These are phyloP conservation scores for Megaceryle maxima DNA, from an alignment of 2,113 vertebrate species.

Conservation along the genomic window DNA sequence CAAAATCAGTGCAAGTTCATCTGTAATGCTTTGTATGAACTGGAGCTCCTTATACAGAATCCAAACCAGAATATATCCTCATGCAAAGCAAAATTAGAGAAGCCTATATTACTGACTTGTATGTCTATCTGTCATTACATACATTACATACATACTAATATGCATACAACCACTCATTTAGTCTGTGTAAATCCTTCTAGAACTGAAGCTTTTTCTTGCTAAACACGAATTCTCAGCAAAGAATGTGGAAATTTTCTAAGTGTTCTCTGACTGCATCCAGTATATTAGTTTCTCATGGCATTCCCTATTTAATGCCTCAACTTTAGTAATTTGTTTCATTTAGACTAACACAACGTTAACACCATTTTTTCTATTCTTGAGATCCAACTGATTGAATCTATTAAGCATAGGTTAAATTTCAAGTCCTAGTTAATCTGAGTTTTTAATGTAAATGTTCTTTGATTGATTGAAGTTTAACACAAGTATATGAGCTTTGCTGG, in stretches of 20 bases:
- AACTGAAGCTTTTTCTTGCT: background rate
- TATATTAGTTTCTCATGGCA: fast-evolving
- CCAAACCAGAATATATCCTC: background rate
- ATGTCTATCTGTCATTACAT: background rate
- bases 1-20: background rate
- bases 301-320: background rate
- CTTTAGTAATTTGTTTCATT: background rate
- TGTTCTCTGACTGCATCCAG: background rate
- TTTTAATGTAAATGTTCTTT: background rate
- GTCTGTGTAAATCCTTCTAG: background rate
- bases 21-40: background rate
- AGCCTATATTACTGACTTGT: background rate
- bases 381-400: background rate
- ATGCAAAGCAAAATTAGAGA: background rate
- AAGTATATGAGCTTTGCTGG: background rate
- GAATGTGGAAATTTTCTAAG: background rate
- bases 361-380: background rate
- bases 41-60: background rate
- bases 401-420: background rate
- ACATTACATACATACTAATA: background rate
- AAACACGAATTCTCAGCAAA: background rate
- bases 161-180: fast-evolving
- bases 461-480: background rate
- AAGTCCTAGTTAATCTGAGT: background rate
- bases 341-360: background rate